These are phyloP conservation scores for Percopsis transmontana DNA, from an alignment of 2,113 vertebrate genomes.

Conservation along the genomic window DNA sequence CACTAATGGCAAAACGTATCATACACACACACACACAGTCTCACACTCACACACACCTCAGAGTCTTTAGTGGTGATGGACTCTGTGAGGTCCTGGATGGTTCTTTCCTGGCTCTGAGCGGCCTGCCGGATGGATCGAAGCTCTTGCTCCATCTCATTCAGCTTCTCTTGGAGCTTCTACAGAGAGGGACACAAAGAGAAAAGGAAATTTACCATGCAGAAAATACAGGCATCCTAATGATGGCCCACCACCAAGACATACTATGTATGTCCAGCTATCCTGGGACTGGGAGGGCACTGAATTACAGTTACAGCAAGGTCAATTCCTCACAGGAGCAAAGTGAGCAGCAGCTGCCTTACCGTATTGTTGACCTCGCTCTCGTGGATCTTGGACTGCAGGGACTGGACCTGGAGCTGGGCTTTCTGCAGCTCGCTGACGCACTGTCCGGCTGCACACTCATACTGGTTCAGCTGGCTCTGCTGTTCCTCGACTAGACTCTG, in stretches of 20 bases:
- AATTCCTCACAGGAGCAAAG: neutral
- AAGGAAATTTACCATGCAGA: too few relatives aligned
- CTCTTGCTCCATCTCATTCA: constrained; percentile 86
- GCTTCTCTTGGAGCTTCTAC: constrained; percentile 90
- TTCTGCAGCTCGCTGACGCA: constrained; percentile 74
- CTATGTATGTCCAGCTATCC: too few relatives aligned
- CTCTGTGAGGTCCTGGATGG: constrained; percentile 86
- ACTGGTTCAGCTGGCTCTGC: constrained; percentile 77
- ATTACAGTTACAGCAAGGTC: too few relatives aligned
- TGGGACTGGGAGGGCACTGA: too few relatives aligned
- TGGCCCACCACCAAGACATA: too few relatives aligned
- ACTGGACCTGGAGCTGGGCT: constrained; percentile 84
- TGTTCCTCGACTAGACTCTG: constrained; percentile 81
- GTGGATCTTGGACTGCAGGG: constrained; percentile 83
- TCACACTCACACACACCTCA: constrained; percentile 80
- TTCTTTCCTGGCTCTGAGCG: constrained; percentile 83
- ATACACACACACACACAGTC: neutral
- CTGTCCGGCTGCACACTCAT: constrained; percentile 73
- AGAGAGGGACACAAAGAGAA: neutral
- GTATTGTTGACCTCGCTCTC: constrained; percentile 85
- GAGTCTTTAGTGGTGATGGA: constrained; percentile 85
- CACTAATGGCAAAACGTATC: neutral
- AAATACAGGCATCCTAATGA: too few relatives aligned
- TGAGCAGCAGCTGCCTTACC: constrained; percentile 65
- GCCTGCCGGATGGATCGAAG: constrained; percentile 83